Conservation (phyloP, 2,888 invertebrate genomes). For the Fabriciana adippe region DNA sequence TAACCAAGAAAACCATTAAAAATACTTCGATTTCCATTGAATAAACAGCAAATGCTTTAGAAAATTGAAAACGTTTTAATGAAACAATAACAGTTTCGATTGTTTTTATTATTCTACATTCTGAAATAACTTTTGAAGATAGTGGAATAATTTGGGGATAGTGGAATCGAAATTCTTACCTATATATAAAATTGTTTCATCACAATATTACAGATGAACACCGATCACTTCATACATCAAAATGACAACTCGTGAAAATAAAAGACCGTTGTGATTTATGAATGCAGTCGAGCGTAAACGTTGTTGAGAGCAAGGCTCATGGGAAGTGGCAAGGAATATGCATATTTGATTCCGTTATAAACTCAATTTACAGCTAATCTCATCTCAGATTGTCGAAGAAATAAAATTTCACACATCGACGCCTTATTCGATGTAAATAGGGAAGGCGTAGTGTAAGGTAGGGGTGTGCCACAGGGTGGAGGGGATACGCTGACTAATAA, state of each 20-base stretch:
- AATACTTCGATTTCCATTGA: constrained; percentile 25
- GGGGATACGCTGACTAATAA: constrained; percentile 58
- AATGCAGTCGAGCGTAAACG: constrained; percentile 63
- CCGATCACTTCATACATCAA: constrained; percentile 60
- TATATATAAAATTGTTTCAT: neutral
- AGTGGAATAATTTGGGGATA: neutral
- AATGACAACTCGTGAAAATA: constrained; percentile 60
- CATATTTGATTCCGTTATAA: constrained; percentile 79
- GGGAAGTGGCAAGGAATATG: constrained; percentile 48
- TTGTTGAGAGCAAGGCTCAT: constrained; percentile 42
- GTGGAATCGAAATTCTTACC: neutral
- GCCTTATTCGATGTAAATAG: constrained; percentile 72
- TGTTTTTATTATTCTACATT: constrained; percentile 32
- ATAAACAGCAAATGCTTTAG: constrained; percentile 27
- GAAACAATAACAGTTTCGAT: constrained; percentile 44
- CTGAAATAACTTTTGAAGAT: neutral
- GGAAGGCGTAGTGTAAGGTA: constrained; percentile 42
- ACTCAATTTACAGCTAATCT: constrained; percentile 81
- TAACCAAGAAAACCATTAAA: constrained; percentile 20
- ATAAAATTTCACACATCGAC: constrained; percentile 79
- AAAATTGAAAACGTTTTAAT: constrained; percentile 40
- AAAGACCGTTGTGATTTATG: constrained; percentile 46
- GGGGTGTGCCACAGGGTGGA: constrained; percentile 33
- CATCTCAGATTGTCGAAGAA: constrained; percentile 80
- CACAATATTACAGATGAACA: constrained; percentile 47